A percentile compares a stretch with the other conserved stretches of the same genome.
These are phyloP conservation scores for Ascidia mentula DNA, from an alignment of 23 tunicate species.

Conservation along the genomic window DNA sequence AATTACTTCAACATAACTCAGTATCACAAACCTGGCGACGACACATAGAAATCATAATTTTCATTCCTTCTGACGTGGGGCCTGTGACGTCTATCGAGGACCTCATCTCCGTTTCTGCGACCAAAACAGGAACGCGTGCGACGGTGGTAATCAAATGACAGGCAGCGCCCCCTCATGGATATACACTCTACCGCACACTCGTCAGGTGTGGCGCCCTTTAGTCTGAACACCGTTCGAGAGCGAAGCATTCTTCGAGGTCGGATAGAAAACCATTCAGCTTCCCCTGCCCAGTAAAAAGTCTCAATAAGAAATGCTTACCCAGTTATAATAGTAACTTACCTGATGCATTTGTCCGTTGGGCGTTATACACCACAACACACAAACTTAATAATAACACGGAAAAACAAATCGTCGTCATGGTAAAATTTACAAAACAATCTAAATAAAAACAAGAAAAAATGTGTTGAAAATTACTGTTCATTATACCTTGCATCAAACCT, in stretches of 20 bases:
- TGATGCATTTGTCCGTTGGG: not conserved
- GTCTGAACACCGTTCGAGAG: constrained; percentile 24
- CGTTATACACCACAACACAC: not conserved
- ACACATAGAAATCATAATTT: constrained; percentile 22
- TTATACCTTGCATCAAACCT: no score
- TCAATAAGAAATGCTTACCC: no score
- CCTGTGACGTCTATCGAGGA: not conserved
- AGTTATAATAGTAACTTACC: no score
- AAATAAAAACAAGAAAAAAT: no score
- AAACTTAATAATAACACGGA: no score
- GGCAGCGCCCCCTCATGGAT: constrained; percentile 42
- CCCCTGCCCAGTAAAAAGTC: no score
- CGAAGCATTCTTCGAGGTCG: constrained; percentile 20
- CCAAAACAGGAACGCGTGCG: constrained; percentile 26
- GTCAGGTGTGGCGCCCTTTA: constrained; percentile 22
- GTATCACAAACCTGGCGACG: not conserved
- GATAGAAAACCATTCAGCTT: constrained; percentile 9
- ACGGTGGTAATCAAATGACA: constrained; percentile 28
- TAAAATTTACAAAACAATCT: no score
- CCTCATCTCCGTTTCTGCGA: constrained; percentile 22
- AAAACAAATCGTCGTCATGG: no score
- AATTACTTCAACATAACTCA: not conserved
- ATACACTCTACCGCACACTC: constrained; percentile 34
- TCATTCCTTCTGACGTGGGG: constrained; percentile 17
- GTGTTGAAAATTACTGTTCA: no score